Conservation (phyloP, 2,797 vertebrate genomes). For the Lacerta viridis region DNA sequence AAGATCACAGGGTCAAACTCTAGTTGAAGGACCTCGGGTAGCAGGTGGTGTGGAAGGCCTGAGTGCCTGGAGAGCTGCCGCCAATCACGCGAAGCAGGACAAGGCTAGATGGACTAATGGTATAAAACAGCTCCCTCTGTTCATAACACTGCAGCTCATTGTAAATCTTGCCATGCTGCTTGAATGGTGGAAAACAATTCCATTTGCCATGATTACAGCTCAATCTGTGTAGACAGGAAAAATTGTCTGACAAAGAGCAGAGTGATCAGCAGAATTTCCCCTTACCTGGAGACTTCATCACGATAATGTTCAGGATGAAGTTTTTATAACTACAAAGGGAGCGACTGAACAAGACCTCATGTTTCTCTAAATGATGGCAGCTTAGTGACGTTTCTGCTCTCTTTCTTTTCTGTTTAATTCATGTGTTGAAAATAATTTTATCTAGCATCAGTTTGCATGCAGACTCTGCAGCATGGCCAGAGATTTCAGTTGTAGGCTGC, state of each 20-base stretch:
- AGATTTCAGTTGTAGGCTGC: too few relatives aligned
- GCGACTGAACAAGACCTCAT: not conserved
- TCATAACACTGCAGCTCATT: not conserved
- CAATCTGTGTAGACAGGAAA: not conserved
- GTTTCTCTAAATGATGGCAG: conserved; percentile 5
- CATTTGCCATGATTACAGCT: not conserved
- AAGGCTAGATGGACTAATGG: not conserved
- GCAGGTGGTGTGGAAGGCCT: not conserved
- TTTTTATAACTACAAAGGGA: conserved; percentile 34
- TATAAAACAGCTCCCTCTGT: too few relatives aligned
- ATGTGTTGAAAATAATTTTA: conserved; percentile 8
- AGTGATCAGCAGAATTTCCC: not conserved
- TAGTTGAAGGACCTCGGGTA: not conserved
- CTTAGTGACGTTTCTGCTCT: conserved; percentile 14
- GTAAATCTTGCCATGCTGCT: not conserved
- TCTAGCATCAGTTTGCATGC: not conserved
- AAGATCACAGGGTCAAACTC: too few relatives aligned
- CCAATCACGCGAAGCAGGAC: not conserved
- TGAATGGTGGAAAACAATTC: not conserved
- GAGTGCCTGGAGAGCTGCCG: not conserved
- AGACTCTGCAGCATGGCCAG: not conserved
- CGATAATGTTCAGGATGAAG: conserved; percentile 24
- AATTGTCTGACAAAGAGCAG: not conserved
- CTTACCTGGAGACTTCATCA: conserved; percentile 15
- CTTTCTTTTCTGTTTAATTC: conserved; percentile 3